Base-by-base conservation (phyloP, 2,113 vertebrate genomes). In the Chelonoidis abingdonii region DNA sequence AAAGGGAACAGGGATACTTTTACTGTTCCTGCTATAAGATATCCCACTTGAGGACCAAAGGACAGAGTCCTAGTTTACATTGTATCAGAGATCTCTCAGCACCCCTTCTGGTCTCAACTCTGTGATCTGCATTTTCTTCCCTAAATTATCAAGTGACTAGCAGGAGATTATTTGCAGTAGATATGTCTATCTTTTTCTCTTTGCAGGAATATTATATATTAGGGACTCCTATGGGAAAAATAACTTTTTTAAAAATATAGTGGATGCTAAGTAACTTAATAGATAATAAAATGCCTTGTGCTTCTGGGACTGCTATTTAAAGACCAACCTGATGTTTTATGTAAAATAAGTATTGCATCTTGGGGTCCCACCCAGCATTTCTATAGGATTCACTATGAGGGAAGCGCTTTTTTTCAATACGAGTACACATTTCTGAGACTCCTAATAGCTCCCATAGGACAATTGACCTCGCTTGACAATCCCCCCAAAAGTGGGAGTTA, bases 301-400 rank as follows among this genome's bases (percentile, higher is more conserved):
- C 97, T 97, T 98, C 95, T 97, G 97, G 96, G 98, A 97, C 96
- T 97, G 97, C 98, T 98, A 97, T 98, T 98, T 98, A 98, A 98
- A 98, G 97, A 97, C 94, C 92, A 97, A 97, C 97, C 93, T 97
- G 95, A 97, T 97, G 97, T 97, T 97, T 98, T 95, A 97, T 98
- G 97, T 97, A 98, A 98, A 98, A 96, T 94, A 98, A 97, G 97
- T 96, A 97, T 89, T 91, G 89, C 92, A 91, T 97, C 96, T 85
- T 92, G 96, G 96, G 97, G 97, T 82, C 94, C 97, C 81, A 93
- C 95, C 97, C 89, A 84, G 87, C 84, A 97, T 98, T 98, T 97
- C 94, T 94, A 83, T 89, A 95, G 95, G 95, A 96, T 87, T 94
- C 87, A 93, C 96, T 98, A 80, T 35, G 96, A 95, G 94, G 92